These are phyloP conservation scores for Morpho deidamia DNA, from an alignment of 2,888 invertebrate species.

Conservation along the genomic window DNA sequence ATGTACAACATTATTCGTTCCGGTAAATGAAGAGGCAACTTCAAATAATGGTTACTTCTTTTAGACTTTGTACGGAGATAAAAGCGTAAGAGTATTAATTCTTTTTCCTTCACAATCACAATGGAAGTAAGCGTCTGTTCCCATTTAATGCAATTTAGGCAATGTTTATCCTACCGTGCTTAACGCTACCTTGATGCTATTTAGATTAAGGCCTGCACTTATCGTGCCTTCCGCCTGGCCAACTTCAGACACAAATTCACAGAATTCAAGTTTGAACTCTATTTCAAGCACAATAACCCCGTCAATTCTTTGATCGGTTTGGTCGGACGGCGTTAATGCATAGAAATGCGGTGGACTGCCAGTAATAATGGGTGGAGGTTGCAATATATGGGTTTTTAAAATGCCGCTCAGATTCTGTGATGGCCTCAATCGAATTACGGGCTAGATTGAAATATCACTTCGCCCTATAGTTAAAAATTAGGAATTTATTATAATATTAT, in stretches of 20 bases:
- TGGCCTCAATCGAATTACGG: constrained; percentile 24
- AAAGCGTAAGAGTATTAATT: constrained; percentile 14
- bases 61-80: constrained; percentile 15
- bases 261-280: constrained; percentile 43
- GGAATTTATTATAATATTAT: no score
- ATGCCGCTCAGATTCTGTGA: constrained; percentile 32
- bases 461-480: no score
- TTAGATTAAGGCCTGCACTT: constrained; percentile 70
- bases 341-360: constrained; percentile 58
- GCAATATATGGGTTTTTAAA: constrained; percentile 48
- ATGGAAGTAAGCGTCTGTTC: constrained; percentile 16
- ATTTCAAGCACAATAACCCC: constrained; percentile 33
- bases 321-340: constrained; percentile 46
- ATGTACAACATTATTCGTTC: no score
- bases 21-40: not conserved
- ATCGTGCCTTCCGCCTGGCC: constrained; percentile 60
- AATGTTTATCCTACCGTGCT: constrained; percentile 36
- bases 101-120: constrained; percentile 21
- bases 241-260: constrained; percentile 47
- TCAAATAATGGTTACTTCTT: constrained; percentile 9
- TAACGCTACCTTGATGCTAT: constrained; percentile 56
- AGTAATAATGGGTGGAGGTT: constrained; percentile 51
- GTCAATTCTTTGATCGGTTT: constrained; percentile 26
- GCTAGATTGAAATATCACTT: constrained; percentile 18
- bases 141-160: constrained; percentile 22